Evolutionary conservation across 2,888 invertebrate species (phyloP).

Genomic region (Acronicta aceris): DNA sequence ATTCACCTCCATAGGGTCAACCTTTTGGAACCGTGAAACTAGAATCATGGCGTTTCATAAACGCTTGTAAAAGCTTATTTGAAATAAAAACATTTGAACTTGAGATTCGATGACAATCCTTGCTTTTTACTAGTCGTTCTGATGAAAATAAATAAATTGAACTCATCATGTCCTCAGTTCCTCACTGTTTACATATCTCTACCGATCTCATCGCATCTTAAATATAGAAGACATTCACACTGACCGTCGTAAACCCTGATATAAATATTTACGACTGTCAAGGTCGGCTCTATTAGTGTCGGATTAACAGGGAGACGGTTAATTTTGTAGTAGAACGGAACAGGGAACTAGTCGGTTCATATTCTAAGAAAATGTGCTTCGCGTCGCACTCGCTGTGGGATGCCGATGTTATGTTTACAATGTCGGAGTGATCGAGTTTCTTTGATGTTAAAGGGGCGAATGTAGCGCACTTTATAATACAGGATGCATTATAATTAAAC

Average conservation of each 20-base stretch:
- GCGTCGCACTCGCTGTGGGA: conserved; percentile 47
- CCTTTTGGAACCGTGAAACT: too few species aligned
- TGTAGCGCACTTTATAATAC: conserved; percentile 55
- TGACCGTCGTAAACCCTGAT: conserved; percentile 75
- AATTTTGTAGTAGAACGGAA: conserved; percentile 66
- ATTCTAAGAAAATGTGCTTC: conserved; percentile 61
- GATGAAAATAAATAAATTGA: too few species aligned
- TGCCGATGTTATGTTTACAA: conserved; percentile 61
- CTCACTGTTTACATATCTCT: conserved; percentile 43
- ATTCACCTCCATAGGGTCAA: too few species aligned
- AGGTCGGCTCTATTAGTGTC: conserved; percentile 75
- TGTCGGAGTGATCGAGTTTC: conserved; percentile 59
- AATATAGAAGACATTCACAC: conserved; percentile 82
- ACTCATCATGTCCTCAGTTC: too few species aligned
- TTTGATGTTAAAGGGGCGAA: conserved; percentile 62
- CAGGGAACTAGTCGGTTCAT: conserved; percentile 60
- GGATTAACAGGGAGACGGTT: conserved; percentile 68
- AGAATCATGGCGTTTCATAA: too few species aligned
- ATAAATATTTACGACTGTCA: conserved; percentile 80
- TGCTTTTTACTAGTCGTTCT: too few species aligned
- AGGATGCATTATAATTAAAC: conserved; percentile 54
- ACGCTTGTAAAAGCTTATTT: too few species aligned
- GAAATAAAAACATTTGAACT: too few species aligned
- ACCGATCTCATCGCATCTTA: conserved; percentile 57
- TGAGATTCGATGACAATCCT: conserved; percentile 17